A percentile compares a stretch with the other conserved stretches of the same genome.
These are phyloP conservation scores for Hirundichthys speculiger DNA, from an alignment of 2,113 vertebrate genomes.

Conservation along the genomic window DNA sequence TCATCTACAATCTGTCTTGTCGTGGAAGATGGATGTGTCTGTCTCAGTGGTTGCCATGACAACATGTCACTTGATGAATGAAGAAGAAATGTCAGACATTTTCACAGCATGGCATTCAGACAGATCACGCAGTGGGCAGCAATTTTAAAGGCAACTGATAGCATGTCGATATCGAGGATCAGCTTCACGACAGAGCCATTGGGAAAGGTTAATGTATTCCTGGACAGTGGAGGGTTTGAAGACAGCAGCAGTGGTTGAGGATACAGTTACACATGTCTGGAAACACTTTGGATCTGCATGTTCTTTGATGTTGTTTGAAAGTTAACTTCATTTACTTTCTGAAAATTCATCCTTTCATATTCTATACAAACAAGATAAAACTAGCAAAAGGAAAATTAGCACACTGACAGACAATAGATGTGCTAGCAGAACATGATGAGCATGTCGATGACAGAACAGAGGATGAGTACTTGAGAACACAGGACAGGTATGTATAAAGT, in stretches of 20 bases:
- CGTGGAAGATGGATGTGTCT: slow-evolving; percentile 17
- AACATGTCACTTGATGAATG: slow-evolving; percentile 32
- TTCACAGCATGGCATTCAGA: slow-evolving; percentile 36
- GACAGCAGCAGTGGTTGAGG: not conserved
- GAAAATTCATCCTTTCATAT: slow-evolving; percentile 28
- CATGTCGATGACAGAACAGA: slow-evolving; percentile 8
- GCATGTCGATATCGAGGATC: slow-evolving; percentile 45
- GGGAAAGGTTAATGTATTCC: slow-evolving; percentile 70
- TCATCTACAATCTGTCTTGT: slow-evolving; percentile 25
- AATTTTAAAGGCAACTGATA: slow-evolving; percentile 44
- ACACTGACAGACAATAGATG: slow-evolving; percentile 10
- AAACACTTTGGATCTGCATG: not conserved
- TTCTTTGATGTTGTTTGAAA: slow-evolving; percentile 18
- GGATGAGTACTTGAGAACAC: not conserved
- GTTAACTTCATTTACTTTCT: slow-evolving; percentile 27
- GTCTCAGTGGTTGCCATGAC: slow-evolving; percentile 45
- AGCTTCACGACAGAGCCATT: slow-evolving; percentile 11
- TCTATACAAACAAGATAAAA: slow-evolving; percentile 31
- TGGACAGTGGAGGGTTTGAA: not conserved
- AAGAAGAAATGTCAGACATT: slow-evolving; percentile 30
- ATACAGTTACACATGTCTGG: not conserved
- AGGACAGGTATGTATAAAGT: slow-evolving; percentile 19
- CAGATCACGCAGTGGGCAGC: slow-evolving; percentile 25
- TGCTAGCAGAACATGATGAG: slow-evolving; percentile 24
- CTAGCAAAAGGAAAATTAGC: not conserved